Evolutionary conservation across 2,113 vertebrate species (phyloP).

Genomic region (Hydrolagus affinis): DNA sequence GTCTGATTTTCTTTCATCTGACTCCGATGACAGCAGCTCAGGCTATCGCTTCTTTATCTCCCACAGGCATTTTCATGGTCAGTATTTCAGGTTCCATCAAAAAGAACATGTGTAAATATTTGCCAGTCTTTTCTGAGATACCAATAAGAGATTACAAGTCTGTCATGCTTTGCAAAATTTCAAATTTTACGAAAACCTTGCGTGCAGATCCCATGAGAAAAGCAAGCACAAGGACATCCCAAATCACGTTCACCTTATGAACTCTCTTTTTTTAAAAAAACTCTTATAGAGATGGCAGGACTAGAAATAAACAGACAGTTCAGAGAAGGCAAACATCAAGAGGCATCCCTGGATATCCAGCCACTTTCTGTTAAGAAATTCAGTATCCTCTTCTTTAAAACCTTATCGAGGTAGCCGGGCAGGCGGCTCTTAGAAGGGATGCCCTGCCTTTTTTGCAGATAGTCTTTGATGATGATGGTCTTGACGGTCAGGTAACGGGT

Average conservation of each 20-base stretch:
- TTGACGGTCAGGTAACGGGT: conserved; percentile 90
- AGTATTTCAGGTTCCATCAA: background rate
- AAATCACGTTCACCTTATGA: background rate
- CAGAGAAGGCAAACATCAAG: conserved; percentile 50
- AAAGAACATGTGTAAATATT: background rate
- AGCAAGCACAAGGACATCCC: background rate
- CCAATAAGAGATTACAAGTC: too few relatives aligned
- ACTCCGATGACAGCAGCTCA: background rate
- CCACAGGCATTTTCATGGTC: background rate
- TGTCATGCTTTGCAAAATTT: background rate
- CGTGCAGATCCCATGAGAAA: too few relatives aligned
- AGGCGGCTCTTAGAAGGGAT: conserved; percentile 90
- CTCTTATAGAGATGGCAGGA: background rate
- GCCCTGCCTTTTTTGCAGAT: conserved; percentile 89
- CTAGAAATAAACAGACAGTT: background rate
- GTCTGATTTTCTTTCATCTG: background rate
- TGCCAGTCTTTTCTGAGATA: background rate
- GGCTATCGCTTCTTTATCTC: background rate
- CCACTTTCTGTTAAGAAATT: conserved; percentile 93
- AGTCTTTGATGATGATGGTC: conserved; percentile 94
- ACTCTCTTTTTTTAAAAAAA: background rate
- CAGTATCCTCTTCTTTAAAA: conserved; percentile 89
- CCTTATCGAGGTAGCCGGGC: conserved; percentile 89
- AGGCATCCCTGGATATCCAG: conserved; percentile 87
- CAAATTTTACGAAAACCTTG: background rate